Percentiles rank a stretch among this genome's conserved stretches.
Evolutionary conservation across 2,797 vertebrate species (phyloP).

Genomic region (Chrysocyon brachyurus): DNA sequence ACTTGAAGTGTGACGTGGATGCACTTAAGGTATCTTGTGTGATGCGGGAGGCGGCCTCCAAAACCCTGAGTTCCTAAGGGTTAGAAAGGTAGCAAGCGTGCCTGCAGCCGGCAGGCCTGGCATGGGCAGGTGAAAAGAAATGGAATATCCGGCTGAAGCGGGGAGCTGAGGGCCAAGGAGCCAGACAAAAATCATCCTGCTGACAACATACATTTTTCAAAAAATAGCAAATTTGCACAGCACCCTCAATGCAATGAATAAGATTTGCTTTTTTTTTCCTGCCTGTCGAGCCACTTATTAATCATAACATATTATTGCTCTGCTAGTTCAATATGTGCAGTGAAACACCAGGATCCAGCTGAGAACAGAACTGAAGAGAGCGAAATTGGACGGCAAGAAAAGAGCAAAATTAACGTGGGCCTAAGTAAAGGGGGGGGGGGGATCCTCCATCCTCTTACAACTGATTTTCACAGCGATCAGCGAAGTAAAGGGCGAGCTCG

Average conservation of each 20-base stretch:
- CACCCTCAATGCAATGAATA: slow-evolving; percentile 11
- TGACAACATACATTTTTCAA: slow-evolving; percentile 52
- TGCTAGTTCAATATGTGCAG: slow-evolving; percentile 38
- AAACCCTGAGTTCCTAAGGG: background rate
- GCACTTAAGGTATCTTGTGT: background rate
- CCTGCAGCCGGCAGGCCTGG: background rate
- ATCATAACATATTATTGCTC: slow-evolving; percentile 74
- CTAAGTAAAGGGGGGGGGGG: fast-evolving
- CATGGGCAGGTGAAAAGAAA: background rate
- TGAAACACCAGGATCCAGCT: slow-evolving; percentile 68
- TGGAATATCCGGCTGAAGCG: fast-evolving
- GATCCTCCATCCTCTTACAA: background rate
- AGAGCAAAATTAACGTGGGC: slow-evolving; percentile 70
- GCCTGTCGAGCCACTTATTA: slow-evolving; percentile 71
- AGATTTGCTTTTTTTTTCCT: slow-evolving; percentile 58
- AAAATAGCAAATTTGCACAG: slow-evolving; percentile 28
- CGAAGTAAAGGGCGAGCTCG: background rate
- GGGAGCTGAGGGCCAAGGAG: background rate
- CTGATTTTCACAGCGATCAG: slow-evolving; percentile 10
- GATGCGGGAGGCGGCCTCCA: background rate
- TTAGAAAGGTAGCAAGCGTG: background rate
- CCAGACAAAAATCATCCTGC: slow-evolving; percentile 8
- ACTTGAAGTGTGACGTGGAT: background rate
- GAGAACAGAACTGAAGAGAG: slow-evolving; percentile 62
- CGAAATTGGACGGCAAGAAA: slow-evolving; percentile 20